Evolutionary conservation across 2,888 invertebrate species (phyloP), one percentile per base, ranked within the genome.

Genomic region (Fragum sueziense): DNA sequence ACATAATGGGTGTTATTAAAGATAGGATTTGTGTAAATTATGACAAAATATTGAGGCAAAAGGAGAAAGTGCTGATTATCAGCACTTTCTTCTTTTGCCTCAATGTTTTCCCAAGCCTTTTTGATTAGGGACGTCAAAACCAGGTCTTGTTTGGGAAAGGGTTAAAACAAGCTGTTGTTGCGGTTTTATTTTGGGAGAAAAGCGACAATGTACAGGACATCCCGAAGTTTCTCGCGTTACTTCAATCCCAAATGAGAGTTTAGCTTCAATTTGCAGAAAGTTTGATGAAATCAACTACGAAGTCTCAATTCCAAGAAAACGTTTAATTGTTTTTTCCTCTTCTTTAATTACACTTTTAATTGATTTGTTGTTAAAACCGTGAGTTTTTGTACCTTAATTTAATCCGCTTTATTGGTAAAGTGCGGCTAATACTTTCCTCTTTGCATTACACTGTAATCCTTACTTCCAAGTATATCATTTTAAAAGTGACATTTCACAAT

Each of bases 261-360:
- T 57, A 27, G 57, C 29, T 33, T 33, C 17, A 62, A 33, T 34
- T 62, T 62, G 62, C 9, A n/a, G 62, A 62, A 62, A n/a, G 20
- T 62, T 62, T 62, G n/a, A 62, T 33, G 31, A 14, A 57, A 57
- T 9, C 57, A 27, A 29, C 57, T 17, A 29, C 57, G 22, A 62
- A 62, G 62, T 62, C n/a, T 33, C 33, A 62, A 34, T 34, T 62
- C 31, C 34, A 14, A 31, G 33, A 33, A 62, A 62, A 4, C 34
- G 62, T 33, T 62, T 62, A 33, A 62, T 62, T 62, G 33, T 62
- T 62, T 57, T 62, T n/a, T 34, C 57, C 57, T 22, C 25, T 57
- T 57, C 27, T 57, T 57, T 57, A 57, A 57, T 57, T 57, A 57
- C 27, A 27, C 27, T 27, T 27, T 57, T 57, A 57, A 57, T 57